Evolutionary conservation across 2,888 invertebrate species (phyloP), one percentile per base, ranked within the genome.

Genomic region (Heliconius aoede): DNA sequence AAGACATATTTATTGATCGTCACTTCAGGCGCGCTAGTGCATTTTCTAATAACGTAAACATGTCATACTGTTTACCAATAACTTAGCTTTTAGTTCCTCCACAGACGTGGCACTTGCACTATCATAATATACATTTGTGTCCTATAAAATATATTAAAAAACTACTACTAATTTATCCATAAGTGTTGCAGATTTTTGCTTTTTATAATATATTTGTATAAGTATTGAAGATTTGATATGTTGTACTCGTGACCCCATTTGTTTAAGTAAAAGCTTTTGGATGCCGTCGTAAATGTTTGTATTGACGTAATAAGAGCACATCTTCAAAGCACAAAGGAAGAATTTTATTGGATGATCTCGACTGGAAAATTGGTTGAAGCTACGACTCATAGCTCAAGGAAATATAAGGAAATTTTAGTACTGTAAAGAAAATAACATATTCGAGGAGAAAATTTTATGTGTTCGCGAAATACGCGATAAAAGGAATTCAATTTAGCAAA

Each of bases 11-110:
- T 78, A 78, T 79, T 73, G 79, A 79, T 79, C 69, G 62, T 46
- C 18, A 65, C 21, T 74, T 58, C 30, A 64, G 30, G 18, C 71
- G 55, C 15, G 40, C 26, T 58, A 76, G 69, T 77, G 80, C 80
- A 79, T 72, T 80, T 82, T 81, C 75, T 80, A 78, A 80, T 83
- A 82, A 80, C 82, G 82, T 72, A 69, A 69, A 30, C 15, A 13
- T 76, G 61, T 82, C 78, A 83, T 79, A 78, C 75, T 72, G 73
- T 67, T 65, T 65, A 64, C 26, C n/a, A 30, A 74, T 60, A 24
- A 55, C 24, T 55, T 32, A 32, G 58, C 60, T 60, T 40, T 71
- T 61, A 76, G 71, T 76, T 55, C n/a, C 9, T 62, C 30, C 26
- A 21, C 28, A 36, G 58, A 58, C 58, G 40, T 58, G 46, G 9